Evolutionary conservation across 2,113 vertebrate genomes (phyloP), one percentile per base, ranked within the genome.

Genomic region (Hiodon tergisus): DNA sequence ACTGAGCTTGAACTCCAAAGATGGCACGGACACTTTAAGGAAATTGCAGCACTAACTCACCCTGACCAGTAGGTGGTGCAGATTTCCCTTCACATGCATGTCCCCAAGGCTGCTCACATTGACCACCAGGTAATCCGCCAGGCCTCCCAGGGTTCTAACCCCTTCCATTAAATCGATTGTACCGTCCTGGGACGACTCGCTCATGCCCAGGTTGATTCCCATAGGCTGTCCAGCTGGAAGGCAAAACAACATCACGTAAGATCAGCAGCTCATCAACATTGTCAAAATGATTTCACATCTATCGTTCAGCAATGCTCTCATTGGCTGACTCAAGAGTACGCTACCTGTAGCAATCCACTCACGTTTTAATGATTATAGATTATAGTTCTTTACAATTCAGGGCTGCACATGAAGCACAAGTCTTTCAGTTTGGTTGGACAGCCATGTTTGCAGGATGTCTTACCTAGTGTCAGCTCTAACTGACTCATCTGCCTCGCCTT

Each of bases 181-280:
- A 3, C 94, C 93, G 0, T 98, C 92, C 3, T 57, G 51, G 0
- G 96, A 96, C 65, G 83, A 84, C 86, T 96, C 96, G 86, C 98
- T 99, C 89, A 96, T 98, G 63, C 96, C 96, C 78, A 98, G 89
- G 82, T 99, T 99, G 84, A 98, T 83, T 80, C 96, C 97, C 47
- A 99, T 91, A 6, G 93, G 95, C 87, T 91, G 90, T 55, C 96
- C 96, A 77, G 76, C 97, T 98, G 79, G 63, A 79, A 80, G 51
- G 9, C n/a, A 78, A 1, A 73, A 59, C 31, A 77, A 52, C 6
- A 50, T 74, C 78, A 68, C 5, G 51, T 52, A 46, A 77, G 4
- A 65, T 70, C 3, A 63, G 4, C 48, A 60, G 0, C 9, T 67
- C 3, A 67, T 3, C 51, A 8, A 31, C 31, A 31, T 31, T 31